A percentile compares a stretch with the other conserved stretches of the same genome.
Evolutionary conservation across 2,797 vertebrate species (phyloP).

Genomic region (Rhinoraja longicauda): DNA sequence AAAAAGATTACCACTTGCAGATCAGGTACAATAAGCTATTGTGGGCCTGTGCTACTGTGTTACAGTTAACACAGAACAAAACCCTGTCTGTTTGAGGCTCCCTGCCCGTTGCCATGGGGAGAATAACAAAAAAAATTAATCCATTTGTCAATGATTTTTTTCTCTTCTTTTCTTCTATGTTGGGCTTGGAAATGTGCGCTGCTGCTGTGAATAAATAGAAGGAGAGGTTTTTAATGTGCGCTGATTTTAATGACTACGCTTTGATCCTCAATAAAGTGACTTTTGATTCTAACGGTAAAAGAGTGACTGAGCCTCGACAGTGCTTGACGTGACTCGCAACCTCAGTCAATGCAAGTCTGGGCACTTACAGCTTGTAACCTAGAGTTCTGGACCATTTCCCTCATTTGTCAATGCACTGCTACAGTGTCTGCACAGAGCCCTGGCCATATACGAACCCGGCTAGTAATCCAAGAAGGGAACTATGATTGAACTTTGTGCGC

Average conservation of each 20-base stretch:
- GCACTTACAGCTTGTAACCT: conserved; percentile 10
- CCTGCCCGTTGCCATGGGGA: conserved; percentile 35
- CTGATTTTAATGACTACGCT: conserved; percentile 34
- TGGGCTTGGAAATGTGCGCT: not conserved
- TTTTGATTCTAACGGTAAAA: conserved; percentile 34
- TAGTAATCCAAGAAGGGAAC: conserved; percentile 1
- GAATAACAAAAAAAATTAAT: conserved; percentile 38
- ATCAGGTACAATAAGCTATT: conserved; percentile 32
- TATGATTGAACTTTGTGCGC: not conserved
- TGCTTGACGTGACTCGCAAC: conserved; percentile 9
- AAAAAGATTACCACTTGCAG: not conserved
- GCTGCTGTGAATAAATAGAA: not conserved
- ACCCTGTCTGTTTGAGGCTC: conserved; percentile 30
- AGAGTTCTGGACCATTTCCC: conserved; percentile 26
- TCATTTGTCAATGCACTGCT: not conserved
- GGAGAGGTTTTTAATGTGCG: not conserved
- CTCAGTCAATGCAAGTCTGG: conserved; percentile 20
- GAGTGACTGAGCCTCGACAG: not conserved
- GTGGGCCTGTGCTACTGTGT: conserved; percentile 16
- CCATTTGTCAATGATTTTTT: conserved; percentile 28
- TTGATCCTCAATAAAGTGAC: conserved; percentile 35
- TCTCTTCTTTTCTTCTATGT: conserved; percentile 26
- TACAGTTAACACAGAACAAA: conserved; percentile 34
- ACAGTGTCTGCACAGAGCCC: not conserved
- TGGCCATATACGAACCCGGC: not conserved